These are phyloP conservation scores for Morone saxatilis DNA, from an alignment of 2,113 vertebrate species.

Conservation along the genomic window DNA sequence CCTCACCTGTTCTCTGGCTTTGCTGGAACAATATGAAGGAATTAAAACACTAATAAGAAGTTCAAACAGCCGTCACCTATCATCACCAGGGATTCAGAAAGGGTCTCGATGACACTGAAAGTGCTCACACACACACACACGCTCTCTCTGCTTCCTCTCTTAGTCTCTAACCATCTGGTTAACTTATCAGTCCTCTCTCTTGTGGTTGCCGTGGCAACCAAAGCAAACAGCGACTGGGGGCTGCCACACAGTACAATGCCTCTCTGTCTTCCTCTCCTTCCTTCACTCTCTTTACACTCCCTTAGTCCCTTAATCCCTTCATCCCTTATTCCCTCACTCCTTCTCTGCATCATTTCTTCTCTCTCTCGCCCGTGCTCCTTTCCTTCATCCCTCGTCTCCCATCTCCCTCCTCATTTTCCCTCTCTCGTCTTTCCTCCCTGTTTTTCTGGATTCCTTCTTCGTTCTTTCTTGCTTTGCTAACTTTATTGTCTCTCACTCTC, in stretches of 20 bases:
- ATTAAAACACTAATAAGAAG: conserved; percentile 54
- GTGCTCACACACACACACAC: conserved; percentile 5
- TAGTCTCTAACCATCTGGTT: conserved; percentile 79
- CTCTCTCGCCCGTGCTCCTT: conserved; percentile 4
- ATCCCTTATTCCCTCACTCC: conserved; percentile 61
- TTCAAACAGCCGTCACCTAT: conserved; percentile 53
- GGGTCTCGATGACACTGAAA: conserved; percentile 25
- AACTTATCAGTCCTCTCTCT: conserved; percentile 76
- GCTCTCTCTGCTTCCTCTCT: conserved; percentile 32
- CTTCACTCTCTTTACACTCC: conserved; percentile 46
- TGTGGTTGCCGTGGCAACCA: conserved; percentile 67
- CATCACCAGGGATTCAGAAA: conserved; percentile 33
- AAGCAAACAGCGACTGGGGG: conserved; percentile 70
- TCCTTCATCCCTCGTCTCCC: conserved; percentile 21
- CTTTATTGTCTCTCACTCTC: conserved; percentile 9
- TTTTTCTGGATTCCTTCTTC: conserved; percentile 9
- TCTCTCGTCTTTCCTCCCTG: background rate
- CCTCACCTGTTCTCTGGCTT: conserved; percentile 29
- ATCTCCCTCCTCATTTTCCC: background rate
- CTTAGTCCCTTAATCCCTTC: conserved; percentile 60
- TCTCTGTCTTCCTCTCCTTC: conserved; percentile 71
- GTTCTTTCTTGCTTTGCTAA: conserved; percentile 2
- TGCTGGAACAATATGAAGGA: conserved; percentile 35
- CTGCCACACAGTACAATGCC: conserved; percentile 76
- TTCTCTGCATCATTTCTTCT: conserved; percentile 67